Percentiles rank a stretch among this genome's conserved stretches.
phyloP scores from a whole-genome alignment of 2,113 vertebrate species.

The Thalassoma bifasciatum region DNA sequence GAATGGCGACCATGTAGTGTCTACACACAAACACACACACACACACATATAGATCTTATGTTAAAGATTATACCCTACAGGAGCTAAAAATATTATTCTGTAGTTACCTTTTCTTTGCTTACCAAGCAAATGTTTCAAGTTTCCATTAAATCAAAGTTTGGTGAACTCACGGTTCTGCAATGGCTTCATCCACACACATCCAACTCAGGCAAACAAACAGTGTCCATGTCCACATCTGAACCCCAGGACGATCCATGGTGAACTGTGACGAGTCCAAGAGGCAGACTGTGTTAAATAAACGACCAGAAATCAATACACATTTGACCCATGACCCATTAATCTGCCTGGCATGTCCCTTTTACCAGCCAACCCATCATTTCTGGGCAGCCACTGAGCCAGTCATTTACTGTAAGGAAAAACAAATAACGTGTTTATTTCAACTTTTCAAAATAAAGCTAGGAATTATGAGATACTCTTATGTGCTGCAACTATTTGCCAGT shows the following conservation, averaged over 20 bases:
- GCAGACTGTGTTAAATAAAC: constrained; percentile 49
- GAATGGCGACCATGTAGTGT: constrained; percentile 73
- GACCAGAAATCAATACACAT: background rate
- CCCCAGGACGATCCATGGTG: constrained; percentile 62
- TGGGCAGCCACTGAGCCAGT: background rate
- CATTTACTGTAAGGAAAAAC: constrained; percentile 10
- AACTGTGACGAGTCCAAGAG: constrained; percentile 16
- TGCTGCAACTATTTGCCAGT: no score
- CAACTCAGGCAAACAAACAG: constrained; percentile 56
- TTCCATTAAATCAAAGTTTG: no score
- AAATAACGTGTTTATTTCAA: no score
- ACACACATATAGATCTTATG: background rate
- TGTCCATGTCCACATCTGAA: constrained; percentile 52
- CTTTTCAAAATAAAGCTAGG: no score
- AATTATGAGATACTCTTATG: no score
- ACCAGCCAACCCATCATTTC: background rate
- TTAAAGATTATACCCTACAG: no score
- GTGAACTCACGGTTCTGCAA: constrained; percentile 65
- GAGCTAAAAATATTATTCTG: no score
- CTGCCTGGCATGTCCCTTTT: no score
- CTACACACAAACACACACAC: constrained; percentile 43
- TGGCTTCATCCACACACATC: constrained; percentile 20
- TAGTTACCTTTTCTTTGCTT: no score
- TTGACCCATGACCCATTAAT: background rate
- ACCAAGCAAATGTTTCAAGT: no score